Evolutionary conservation across 2,797 vertebrate species (phyloP).

Genomic region (Valencia hispanica): DNA sequence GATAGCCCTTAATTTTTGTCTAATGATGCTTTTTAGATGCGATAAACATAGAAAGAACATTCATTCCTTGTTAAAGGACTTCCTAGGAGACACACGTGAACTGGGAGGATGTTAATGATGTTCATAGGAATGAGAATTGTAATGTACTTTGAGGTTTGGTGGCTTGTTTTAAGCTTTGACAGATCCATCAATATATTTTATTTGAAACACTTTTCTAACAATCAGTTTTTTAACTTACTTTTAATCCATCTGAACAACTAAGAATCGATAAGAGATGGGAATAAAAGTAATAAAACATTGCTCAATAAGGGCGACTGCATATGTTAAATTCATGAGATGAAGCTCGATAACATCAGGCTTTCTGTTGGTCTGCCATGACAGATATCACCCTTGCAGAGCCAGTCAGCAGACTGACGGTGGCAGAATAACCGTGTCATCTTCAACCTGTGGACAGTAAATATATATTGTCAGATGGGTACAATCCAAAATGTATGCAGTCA

Average conservation of each 20-base stretch:
- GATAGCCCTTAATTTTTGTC: not conserved
- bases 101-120: not conserved
- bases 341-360: slow-evolving; percentile 12
- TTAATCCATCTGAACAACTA: not conserved
- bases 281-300: slow-evolving; percentile 13
- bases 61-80: not conserved
- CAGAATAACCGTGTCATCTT: slow-evolving; percentile 18
- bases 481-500: slow-evolving; percentile 7
- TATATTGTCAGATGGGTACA: slow-evolving; percentile 17
- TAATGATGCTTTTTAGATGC: not conserved
- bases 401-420: slow-evolving; percentile 30
- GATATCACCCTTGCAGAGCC: slow-evolving; percentile 11
- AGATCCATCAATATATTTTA: not conserved
- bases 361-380: not conserved
- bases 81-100: not conserved
- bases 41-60: not conserved
- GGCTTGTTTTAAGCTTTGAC: not conserved
- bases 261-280: slow-evolving; percentile 1
- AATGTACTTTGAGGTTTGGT: not conserved
- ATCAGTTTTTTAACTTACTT: not conserved
- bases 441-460: slow-evolving; percentile 8
- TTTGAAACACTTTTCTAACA: not conserved
- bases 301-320: slow-evolving; percentile 12
- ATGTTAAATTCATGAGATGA: slow-evolving; percentile 20
- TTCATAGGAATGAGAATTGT: not conserved